These are phyloP conservation scores for Pheosia gnoma DNA, from an alignment of 2,888 invertebrate genomes.

Conservation along the genomic window DNA sequence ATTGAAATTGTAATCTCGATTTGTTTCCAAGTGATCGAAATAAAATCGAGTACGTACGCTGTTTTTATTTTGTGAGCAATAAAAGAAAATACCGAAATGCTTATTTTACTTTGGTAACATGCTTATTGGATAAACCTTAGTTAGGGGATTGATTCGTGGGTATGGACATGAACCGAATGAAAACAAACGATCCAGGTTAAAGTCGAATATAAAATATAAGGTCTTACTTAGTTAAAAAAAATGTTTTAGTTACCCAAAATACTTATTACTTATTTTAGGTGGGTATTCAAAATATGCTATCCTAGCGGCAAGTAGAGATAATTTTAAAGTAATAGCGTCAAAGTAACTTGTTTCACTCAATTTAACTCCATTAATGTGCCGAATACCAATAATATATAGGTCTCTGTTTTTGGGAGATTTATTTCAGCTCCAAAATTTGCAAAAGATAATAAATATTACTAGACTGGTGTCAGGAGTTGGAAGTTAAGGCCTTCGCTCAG, in stretches of 20 bases:
- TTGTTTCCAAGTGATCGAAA: not conserved
- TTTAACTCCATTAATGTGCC: slow-evolving; percentile 13
- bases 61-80: not conserved
- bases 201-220: not conserved
- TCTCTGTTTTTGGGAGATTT: slow-evolving; percentile 10
- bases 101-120: not conserved
- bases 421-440: not conserved
- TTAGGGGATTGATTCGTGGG: not conserved
- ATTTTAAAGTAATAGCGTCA: not conserved
- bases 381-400: slow-evolving; percentile 16
- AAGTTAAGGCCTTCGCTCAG: not conserved
- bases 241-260: not conserved
- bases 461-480: not conserved
- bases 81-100: not conserved
- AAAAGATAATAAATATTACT: slow-evolving; percentile 12
- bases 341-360: slow-evolving; percentile 6
- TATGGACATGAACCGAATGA: not conserved
- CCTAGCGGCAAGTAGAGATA: no score
- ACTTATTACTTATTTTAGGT: not conserved
- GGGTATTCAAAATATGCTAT: no score
- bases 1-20: slow-evolving; percentile 1
- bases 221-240: not conserved
- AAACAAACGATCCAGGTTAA: not conserved
- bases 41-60: not conserved
- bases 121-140: not conserved